Conservation (phyloP, 2,888 invertebrate genomes). For the Oligia latruncula region DNA sequence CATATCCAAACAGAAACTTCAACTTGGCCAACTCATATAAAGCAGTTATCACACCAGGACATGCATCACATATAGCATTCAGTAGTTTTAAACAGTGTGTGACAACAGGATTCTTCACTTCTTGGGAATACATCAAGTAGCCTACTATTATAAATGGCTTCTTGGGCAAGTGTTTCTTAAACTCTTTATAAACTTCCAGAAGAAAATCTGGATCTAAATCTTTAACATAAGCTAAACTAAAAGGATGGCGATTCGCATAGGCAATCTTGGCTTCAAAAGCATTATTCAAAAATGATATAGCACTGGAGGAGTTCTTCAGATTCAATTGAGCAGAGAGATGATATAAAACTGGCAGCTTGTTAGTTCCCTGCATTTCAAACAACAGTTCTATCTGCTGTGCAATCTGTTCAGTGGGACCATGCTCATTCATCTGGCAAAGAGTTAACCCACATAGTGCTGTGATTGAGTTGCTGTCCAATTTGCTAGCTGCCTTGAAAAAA, state of each 20-base stretch:
- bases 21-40: conserved; percentile 94
- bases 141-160: conserved; percentile 88
- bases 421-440: conserved; percentile 94
- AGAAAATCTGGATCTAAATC: conserved; percentile 96
- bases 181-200: conserved; percentile 94
- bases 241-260: conserved; percentile 89
- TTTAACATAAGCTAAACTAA: conserved; percentile 93
- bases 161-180: conserved; percentile 93
- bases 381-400: conserved; percentile 96
- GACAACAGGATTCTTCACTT: conserved; percentile 85
- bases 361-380: conserved; percentile 93
- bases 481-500: conserved; percentile 95
- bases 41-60: conserved; percentile 94
- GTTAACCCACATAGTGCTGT: conserved; percentile 95
- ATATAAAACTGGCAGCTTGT: conserved; percentile 92
- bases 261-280: conserved; percentile 89
- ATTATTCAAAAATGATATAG: conserved; percentile 91
- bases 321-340: conserved; percentile 92
- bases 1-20: conserved; percentile 95
- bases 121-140: conserved; percentile 83
- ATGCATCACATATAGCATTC: conserved; percentile 93
- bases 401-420: conserved; percentile 93
- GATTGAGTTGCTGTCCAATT: conserved; percentile 95
- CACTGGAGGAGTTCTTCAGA: conserved; percentile 88
- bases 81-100: conserved; percentile 92